These are phyloP conservation scores for Haliclystus octoradiatus DNA, from an alignment of 30 jellyfish, hydroid and myxozoan species.

Conservation along the genomic window DNA sequence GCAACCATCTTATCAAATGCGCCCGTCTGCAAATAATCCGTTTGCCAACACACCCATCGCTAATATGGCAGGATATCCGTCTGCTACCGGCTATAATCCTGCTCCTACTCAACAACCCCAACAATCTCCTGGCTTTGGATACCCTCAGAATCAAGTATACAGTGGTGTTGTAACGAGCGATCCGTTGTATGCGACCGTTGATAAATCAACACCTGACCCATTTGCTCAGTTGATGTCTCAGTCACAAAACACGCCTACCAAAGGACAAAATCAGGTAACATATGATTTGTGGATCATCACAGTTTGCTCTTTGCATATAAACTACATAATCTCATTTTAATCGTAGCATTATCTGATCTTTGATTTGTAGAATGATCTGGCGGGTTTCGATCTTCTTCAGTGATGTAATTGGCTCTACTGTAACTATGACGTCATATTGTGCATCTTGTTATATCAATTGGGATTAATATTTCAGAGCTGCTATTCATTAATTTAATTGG, in stretches of 20 bases:
- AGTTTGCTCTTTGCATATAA: too few relatives aligned
- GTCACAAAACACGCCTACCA: background rate
- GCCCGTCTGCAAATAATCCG: slow-evolving; percentile 7
- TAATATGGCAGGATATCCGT: background rate
- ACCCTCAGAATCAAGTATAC: slow-evolving; percentile 13
- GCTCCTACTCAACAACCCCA: slow-evolving; percentile 11
- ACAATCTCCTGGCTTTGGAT: slow-evolving; percentile 31
- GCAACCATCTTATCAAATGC: slow-evolving; percentile 24
- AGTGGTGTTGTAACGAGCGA: slow-evolving; percentile 22
- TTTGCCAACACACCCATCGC: background rate
- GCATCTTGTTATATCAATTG: too few relatives aligned
- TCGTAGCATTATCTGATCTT: too few relatives aligned
- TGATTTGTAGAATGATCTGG: background rate
- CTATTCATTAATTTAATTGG: too few relatives aligned
- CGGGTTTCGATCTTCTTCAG: background rate
- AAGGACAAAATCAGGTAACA: background rate
- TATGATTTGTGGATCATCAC: too few relatives aligned
- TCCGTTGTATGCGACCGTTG: slow-evolving; percentile 53
- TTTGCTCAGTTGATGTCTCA: background rate
- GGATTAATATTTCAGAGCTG: too few relatives aligned
- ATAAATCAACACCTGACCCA: slow-evolving; percentile 16
- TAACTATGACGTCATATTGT: too few relatives aligned
- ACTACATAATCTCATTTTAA: too few relatives aligned
- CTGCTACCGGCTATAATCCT: background rate
- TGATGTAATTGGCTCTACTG: too few relatives aligned